These are phyloP conservation scores for Lutraria rhynchaena DNA, from an alignment of 1,140 invertebrate genomes.

Conservation along the genomic window DNA sequence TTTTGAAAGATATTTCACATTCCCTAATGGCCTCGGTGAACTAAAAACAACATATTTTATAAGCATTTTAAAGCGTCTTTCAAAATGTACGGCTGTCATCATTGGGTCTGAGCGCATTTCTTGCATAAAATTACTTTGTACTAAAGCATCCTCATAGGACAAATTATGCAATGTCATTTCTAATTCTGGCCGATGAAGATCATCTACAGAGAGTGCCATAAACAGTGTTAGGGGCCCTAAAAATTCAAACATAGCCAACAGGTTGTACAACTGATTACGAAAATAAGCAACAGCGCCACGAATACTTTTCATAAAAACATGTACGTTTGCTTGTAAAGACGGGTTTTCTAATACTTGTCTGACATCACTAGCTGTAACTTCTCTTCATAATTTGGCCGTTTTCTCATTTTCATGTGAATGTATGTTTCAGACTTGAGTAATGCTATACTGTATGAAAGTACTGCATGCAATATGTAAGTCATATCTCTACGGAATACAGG, in stretches of 20 bases:
- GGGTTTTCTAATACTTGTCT: too few species aligned
- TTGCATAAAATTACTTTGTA: background rate
- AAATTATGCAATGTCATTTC: conserved; percentile 17
- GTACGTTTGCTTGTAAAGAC: too few species aligned
- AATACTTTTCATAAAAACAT: conserved; percentile 56
- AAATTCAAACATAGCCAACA: conserved; percentile 40
- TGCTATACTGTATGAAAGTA: conserved; percentile 31
- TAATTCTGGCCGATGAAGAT: conserved; percentile 21
- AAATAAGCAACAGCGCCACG: conserved; percentile 53
- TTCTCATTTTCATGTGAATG: conserved; percentile 36
- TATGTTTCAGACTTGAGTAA: conserved; percentile 12
- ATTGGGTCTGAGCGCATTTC: conserved; percentile 22
- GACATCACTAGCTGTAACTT: too few species aligned
- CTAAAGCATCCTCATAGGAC: conserved; percentile 1
- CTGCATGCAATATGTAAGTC: conserved; percentile 33
- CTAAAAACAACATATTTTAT: conserved; percentile 9
- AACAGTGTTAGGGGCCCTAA: conserved; percentile 53
- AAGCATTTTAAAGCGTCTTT: conserved; percentile 7
- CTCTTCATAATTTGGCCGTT: too few species aligned
- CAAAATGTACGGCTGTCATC: conserved; percentile 34
- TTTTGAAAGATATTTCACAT: conserved; percentile 13
- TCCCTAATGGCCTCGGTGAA: conserved; percentile 7
- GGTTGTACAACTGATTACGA: conserved; percentile 31
- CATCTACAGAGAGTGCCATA: conserved; percentile 46
- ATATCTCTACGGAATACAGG: conserved; percentile 16